Conservation (phyloP, 2,797 vertebrate genomes). For the Aselliscus stoliczkanus region DNA sequence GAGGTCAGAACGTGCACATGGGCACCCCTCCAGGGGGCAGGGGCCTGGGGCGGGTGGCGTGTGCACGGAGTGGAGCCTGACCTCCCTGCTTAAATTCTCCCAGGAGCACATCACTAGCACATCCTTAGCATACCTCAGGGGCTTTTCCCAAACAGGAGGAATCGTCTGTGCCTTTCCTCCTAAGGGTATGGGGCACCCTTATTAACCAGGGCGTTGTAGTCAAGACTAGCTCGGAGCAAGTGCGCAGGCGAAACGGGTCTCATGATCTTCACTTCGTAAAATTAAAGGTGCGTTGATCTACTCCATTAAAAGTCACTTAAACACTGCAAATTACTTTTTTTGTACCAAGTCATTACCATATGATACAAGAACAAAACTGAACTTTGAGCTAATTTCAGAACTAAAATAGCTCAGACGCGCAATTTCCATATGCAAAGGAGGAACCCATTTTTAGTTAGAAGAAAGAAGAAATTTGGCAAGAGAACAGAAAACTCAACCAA, state of each 20-base stretch:
- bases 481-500: background rate
- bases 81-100: background rate
- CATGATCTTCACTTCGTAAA: rapidly evolving
- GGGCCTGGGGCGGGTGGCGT: too few relatives aligned
- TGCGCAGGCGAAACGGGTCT: background rate
- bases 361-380: background rate
- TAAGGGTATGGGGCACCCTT: rapidly evolving
- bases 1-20: rapidly evolving
- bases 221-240: background rate
- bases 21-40: too few relatives aligned
- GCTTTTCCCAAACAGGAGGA: background rate
- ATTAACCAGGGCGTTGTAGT: too few relatives aligned
- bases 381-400: background rate
- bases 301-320: background rate
- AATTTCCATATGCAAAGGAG: background rate
- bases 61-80: rapidly evolving
- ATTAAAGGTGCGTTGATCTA: background rate
- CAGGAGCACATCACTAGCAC: rapidly evolving
- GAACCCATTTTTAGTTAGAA: background rate
- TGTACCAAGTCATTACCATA: background rate
- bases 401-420: background rate
- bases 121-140: rapidly evolving
- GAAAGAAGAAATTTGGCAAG: background rate
- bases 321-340: background rate
- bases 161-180: background rate